These are phyloP conservation scores for Akabosia matsudoensis DNA, from an alignment of 1,140 invertebrate species.

Conservation along the genomic window DNA sequence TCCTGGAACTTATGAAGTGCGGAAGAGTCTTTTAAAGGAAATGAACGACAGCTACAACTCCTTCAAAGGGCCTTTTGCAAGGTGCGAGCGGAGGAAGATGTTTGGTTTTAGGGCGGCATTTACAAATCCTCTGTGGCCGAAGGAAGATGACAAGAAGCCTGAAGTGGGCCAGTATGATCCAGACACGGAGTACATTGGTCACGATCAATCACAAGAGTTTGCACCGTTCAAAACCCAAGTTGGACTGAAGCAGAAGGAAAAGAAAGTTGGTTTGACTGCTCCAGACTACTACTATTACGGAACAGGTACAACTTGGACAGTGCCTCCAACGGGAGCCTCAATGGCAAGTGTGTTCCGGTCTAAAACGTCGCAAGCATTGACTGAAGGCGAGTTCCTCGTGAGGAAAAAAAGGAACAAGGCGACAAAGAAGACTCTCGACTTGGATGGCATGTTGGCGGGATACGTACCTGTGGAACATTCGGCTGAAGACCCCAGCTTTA, in stretches of 20 bases:
- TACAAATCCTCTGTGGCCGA: constrained; percentile 4
- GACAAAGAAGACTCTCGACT: background rate
- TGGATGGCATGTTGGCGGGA: background rate
- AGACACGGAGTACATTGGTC: constrained; percentile 1
- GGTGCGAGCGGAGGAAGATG: background rate
- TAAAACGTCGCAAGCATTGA: background rate
- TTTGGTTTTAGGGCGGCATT: constrained; percentile 19
- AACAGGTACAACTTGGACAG: background rate
- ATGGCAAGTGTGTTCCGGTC: background rate
- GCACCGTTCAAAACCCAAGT: background rate
- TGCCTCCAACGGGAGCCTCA: background rate
- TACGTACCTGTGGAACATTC: background rate
- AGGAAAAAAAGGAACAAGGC: constrained; percentile 17
- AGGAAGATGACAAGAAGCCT: background rate
- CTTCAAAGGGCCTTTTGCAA: constrained; percentile 4
- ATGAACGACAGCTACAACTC: constrained; percentile 13
- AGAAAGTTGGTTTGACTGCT: background rate
- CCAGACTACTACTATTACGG: constrained; percentile 15
- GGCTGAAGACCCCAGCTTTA: background rate
- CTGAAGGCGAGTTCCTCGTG: background rate
- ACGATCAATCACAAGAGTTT: background rate
- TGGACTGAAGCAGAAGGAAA: background rate
- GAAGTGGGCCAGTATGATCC: background rate
- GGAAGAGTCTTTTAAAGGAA: background rate
- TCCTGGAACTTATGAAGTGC: constrained; percentile 2